Evolutionary conservation across 2,113 vertebrate genomes (phyloP).

Genomic region (Origma solitaria): DNA sequence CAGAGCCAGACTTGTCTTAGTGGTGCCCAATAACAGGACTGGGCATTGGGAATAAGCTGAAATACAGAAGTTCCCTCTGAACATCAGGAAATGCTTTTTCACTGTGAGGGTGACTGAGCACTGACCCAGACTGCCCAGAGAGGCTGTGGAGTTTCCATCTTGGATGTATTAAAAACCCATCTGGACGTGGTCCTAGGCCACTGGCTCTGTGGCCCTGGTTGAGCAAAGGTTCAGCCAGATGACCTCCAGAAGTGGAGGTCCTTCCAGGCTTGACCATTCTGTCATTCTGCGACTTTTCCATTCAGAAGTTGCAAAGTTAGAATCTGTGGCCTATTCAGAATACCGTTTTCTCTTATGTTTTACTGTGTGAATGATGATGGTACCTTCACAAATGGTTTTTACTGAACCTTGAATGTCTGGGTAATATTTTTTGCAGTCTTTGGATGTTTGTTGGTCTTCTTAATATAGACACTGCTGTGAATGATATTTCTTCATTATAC

Average conservation of each 20-base stretch:
- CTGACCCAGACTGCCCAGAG: neutral
- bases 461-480: neutral
- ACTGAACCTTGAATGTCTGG: neutral
- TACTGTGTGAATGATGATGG: neutral
- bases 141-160: neutral
- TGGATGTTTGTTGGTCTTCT: neutral
- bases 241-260: neutral
- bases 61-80: neutral
- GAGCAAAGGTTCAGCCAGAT: neutral
- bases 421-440: neutral
- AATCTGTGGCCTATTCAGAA: neutral
- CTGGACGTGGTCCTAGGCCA: neutral
- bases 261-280: neutral
- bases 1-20: neutral
- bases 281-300: neutral
- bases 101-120: neutral
- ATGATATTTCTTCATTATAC: neutral
- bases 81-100: neutral
- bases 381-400: neutral
- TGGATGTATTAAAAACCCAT: neutral
- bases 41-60: neutral
- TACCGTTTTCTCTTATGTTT: neutral
- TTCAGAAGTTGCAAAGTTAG: neutral
- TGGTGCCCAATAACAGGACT: neutral
- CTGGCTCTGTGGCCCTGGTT: neutral